These are phyloP conservation scores for Electrona antarctica DNA, from an alignment of 2,113 vertebrate genomes.

Conservation along the genomic window DNA sequence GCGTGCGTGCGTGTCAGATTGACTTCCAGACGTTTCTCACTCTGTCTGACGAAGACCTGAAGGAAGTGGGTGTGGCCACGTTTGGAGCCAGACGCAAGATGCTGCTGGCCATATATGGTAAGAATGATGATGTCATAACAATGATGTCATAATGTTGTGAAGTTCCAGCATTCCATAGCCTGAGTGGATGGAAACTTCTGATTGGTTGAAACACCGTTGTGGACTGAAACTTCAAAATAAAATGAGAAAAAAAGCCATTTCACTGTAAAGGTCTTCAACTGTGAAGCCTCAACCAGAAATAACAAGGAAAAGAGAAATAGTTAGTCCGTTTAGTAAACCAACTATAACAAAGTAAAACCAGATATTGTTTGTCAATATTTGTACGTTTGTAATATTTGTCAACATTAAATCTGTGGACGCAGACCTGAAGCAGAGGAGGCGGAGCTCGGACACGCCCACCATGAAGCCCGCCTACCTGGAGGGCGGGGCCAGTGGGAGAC, in stretches of 20 bases:
- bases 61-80: constrained; percentile 82
- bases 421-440: constrained; percentile 79
- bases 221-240: no score
- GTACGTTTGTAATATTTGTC: background rate
- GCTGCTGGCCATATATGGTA: constrained; percentile 81
- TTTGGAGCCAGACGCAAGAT: constrained; percentile 84
- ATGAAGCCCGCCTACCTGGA: constrained; percentile 79
- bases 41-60: constrained; percentile 82
- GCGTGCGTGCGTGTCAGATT: constrained; percentile 59
- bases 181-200: no score
- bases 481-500: constrained; percentile 81
- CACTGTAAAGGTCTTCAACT: background rate
- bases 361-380: no score
- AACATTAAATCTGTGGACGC: constrained; percentile 12
- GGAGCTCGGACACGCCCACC: constrained; percentile 64
- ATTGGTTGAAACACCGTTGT: no score
- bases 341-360: no score
- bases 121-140: constrained; percentile 4
- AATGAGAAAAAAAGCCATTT: no score
- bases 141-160: background rate
- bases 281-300: background rate
- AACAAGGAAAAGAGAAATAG: no score
- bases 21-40: constrained; percentile 84
- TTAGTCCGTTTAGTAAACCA: background rate
- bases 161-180: no score